Evolutionary conservation across 1,140 invertebrate genomes (phyloP).

Genomic region (Cheumatopsyche charites): DNA sequence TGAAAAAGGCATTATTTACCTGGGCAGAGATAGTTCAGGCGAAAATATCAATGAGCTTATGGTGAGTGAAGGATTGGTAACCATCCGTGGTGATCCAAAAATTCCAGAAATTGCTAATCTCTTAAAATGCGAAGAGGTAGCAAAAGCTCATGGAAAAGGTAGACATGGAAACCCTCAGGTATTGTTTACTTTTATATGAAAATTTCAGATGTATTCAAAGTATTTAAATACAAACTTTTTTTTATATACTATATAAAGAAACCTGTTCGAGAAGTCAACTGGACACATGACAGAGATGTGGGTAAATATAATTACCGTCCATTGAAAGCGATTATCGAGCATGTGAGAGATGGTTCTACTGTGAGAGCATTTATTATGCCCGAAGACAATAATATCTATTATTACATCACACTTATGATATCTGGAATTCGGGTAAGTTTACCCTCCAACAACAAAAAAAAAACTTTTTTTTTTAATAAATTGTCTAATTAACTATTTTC

Average conservation of each 20-base stretch:
- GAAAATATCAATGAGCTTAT: constrained; percentile 89
- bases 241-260: constrained; percentile 57
- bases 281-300: constrained; percentile 78
- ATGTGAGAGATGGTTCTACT: constrained; percentile 96
- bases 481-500: not conserved
- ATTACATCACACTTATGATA: constrained; percentile 91
- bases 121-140: constrained; percentile 86
- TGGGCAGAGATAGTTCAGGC: constrained; percentile 79
- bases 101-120: constrained; percentile 68
- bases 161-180: constrained; percentile 70
- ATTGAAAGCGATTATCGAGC: constrained; percentile 83
- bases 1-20: constrained; percentile 87
- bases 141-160: constrained; percentile 86
- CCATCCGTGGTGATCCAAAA: constrained; percentile 76
- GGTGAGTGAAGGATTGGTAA: constrained; percentile 85
- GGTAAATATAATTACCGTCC: constrained; percentile 63
- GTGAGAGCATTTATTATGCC: constrained; percentile 88
- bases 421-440: constrained; percentile 83
- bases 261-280: constrained; percentile 84
- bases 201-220: no score
- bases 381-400: constrained; percentile 62
- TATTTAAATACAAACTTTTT: constrained; percentile 24
- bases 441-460: not conserved
- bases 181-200: constrained; percentile 5
- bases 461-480: not conserved